Evolutionary conservation across 2,888 invertebrate genomes (phyloP), one percentile per base, ranked within the genome.

Genomic region (Peribatodes rhomboidaria): DNA sequence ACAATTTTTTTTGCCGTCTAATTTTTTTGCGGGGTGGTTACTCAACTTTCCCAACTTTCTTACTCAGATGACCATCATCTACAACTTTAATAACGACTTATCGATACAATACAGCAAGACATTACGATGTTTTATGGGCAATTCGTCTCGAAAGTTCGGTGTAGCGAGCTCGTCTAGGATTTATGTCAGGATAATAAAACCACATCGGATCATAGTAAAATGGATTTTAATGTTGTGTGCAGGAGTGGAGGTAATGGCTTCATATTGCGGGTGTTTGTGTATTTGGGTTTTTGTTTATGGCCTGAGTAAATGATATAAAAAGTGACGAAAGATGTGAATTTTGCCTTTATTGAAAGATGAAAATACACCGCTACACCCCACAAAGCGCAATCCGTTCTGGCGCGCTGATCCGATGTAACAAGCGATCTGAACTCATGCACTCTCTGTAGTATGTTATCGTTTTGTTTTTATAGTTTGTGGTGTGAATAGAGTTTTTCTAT

Each of bases 211-310:
- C 81, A 84, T 77, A 84, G 79, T 84, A 81, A 84, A 87, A 86
- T 84, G 76, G 84, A 81, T 82, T 86, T 86, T 87, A 86, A 87
- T 82, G 77, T 75, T 70, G 74, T 75, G 72, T 76, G 79, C 79
- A 78, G 56, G 70, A 70, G 72, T 70, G 77, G 75, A 80, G 77
- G 74, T 80, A 73, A 83, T 79, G 77, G 75, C 77, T 78, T 72
- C 72, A 79, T 81, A 76, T 73, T 66, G 67, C 64, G 61, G 56
- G 35, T 63, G 59, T 64, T 64, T 70, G 64, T 68, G 61, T 47
- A 39, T 54, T 47, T 27, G 37, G 46, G 61, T 50, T 54, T 39
- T 58, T 22, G 22, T 47, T 54, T 54, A 31, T 54, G 8, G 18
- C 10, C 4, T 35, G 35, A 33, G 33, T 11, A 33, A 16, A 16